These are phyloP conservation scores for Entelurus aequoreus DNA, from an alignment of 2,113 vertebrate genomes.

Conservation along the genomic window DNA sequence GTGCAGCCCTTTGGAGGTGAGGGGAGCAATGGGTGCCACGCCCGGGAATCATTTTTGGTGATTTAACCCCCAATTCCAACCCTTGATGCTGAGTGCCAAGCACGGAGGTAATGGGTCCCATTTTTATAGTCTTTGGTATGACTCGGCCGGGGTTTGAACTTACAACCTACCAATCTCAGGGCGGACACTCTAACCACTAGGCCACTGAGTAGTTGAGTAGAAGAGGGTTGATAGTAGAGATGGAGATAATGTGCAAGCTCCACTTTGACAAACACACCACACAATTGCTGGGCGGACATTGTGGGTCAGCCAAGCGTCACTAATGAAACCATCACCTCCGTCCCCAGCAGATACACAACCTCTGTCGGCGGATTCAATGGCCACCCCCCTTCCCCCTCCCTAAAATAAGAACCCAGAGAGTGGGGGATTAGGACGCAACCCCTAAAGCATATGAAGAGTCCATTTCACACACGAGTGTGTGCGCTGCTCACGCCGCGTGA, in stretches of 20 bases:
- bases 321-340: slow-evolving; percentile 71
- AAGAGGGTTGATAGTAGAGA: not conserved
- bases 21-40: too few relatives aligned
- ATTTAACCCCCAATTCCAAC: too few relatives aligned
- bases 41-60: too few relatives aligned
- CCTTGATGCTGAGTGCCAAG: too few relatives aligned
- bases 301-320: slow-evolving; percentile 59
- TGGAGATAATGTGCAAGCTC: slow-evolving; percentile 7
- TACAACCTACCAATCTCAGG: too few relatives aligned
- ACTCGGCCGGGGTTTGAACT: too few relatives aligned
- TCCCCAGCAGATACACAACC: slow-evolving; percentile 58
- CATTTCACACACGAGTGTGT: slow-evolving; percentile 77
- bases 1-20: too few relatives aligned
- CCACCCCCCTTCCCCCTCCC: slow-evolving; percentile 33
- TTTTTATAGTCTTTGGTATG: too few relatives aligned
- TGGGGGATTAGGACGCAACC: slow-evolving; percentile 53
- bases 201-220: too few relatives aligned
- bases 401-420: slow-evolving; percentile 44
- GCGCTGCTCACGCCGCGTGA: slow-evolving; percentile 48
- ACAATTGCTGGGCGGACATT: slow-evolving; percentile 15
- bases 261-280: slow-evolving; percentile 33
- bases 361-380: slow-evolving; percentile 55
- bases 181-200: too few relatives aligned
- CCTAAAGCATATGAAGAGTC: slow-evolving; percentile 61
- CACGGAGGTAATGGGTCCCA: too few relatives aligned